Conservation (phyloP, 1,140 invertebrate genomes). For the Platyscapa corneri region DNA sequence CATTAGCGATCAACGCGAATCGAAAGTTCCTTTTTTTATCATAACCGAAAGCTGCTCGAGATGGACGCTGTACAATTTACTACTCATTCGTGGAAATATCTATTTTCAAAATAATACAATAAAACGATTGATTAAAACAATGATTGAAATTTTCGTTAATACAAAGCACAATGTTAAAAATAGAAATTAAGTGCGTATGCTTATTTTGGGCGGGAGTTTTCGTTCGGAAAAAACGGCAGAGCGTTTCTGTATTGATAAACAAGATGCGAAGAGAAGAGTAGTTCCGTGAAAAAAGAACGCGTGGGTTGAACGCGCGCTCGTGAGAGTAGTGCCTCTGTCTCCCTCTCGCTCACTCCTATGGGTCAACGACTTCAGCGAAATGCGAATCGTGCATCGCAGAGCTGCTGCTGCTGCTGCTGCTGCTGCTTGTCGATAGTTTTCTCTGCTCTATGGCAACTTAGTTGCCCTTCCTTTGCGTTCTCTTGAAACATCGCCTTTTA, state of each 20-base stretch:
- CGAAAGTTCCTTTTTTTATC: too few relatives aligned
- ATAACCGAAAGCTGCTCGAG: too few relatives aligned
- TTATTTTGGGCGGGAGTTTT: not conserved
- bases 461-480: slow-evolving; percentile 23
- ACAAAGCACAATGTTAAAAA: too few relatives aligned
- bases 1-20: too few relatives aligned
- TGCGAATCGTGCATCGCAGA: slow-evolving; percentile 56
- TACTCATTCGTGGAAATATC: too few relatives aligned
- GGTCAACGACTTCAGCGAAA: slow-evolving; percentile 65
- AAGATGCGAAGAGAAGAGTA: not conserved
- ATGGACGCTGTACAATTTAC: too few relatives aligned
- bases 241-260: slow-evolving; percentile 4
- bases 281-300: slow-evolving; percentile 39
- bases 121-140: too few relatives aligned
- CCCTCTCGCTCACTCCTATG: slow-evolving; percentile 34
- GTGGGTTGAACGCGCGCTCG: slow-evolving; percentile 31
- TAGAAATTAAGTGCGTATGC: too few relatives aligned
- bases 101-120: too few relatives aligned
- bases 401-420: slow-evolving; percentile 21
- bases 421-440: slow-evolving; percentile 42
- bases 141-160: too few relatives aligned
- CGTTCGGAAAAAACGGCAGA: not conserved
- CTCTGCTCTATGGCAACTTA: slow-evolving; percentile 27
- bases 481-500: not conserved
- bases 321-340: slow-evolving; percentile 49